phyloP scores from a whole-genome alignment of 2,797 vertebrate genomes.

The Astyanax mexicanus region DNA sequence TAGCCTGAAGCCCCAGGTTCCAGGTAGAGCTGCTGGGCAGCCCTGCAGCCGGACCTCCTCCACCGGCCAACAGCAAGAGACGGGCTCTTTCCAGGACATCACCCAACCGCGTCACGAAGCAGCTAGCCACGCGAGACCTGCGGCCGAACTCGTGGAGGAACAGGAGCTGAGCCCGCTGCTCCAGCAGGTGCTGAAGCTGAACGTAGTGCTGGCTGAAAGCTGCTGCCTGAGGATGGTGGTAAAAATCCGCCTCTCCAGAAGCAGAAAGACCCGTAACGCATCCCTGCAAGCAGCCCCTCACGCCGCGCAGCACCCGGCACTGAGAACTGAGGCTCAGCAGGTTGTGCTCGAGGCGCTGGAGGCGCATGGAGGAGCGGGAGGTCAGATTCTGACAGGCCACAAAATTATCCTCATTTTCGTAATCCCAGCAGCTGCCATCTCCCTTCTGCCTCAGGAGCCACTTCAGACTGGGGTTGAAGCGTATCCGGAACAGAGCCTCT shows the following conservation, averaged over 20 bases:
- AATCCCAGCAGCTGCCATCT: conserved; percentile 55
- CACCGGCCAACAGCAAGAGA: conserved; percentile 6
- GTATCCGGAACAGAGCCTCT: conserved; percentile 65
- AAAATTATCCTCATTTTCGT: conserved; percentile 66
- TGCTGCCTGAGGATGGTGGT: conserved; percentile 57
- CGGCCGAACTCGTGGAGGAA: conserved; percentile 73
- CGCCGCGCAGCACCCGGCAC: conserved; percentile 59
- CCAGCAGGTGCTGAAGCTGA: conserved; percentile 69
- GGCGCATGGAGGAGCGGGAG: conserved; percentile 66
- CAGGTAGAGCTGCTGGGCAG: conserved; percentile 35
- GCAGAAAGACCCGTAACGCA: conserved; percentile 48
- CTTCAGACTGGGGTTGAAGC: conserved; percentile 69
- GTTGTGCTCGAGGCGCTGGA: conserved; percentile 68
- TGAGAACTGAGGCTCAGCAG: conserved; percentile 66
- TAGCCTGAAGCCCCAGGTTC: conserved; percentile 50
- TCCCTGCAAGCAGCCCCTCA: conserved; percentile 39
- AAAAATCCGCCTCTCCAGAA: conserved; percentile 55
- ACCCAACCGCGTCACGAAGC: conserved; percentile 63
- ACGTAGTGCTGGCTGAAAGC: conserved; percentile 63
- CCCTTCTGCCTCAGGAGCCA: conserved; percentile 61
- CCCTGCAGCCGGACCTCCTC: conserved; percentile 24
- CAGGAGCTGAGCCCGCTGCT: conserved; percentile 74
- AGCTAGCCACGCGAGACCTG: conserved; percentile 56
- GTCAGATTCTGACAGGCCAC: conserved; percentile 65
- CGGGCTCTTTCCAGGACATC: conserved; percentile 61